Conservation (phyloP, 2,797 vertebrate genomes). For the Gymnothorax reevesii region DNA sequence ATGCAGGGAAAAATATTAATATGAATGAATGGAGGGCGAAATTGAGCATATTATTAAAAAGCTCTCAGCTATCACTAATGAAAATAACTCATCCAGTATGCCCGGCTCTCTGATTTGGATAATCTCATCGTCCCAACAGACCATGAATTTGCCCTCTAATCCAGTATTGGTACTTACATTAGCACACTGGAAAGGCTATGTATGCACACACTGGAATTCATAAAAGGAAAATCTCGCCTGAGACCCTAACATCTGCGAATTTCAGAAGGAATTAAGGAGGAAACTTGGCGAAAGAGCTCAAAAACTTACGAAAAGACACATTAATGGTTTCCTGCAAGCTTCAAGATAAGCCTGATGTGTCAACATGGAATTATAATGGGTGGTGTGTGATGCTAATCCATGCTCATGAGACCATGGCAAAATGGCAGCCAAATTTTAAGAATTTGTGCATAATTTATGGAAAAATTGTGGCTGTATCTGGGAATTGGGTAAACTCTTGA, state of each 20-base stretch:
- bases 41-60: constrained; percentile 41
- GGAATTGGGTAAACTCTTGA: not conserved
- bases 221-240: constrained; percentile 21
- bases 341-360: not conserved
- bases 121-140: constrained; percentile 37
- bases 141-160: constrained; percentile 30
- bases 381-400: not conserved
- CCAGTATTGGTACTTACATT: constrained; percentile 31
- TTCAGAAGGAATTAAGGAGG: constrained; percentile 19
- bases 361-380: not conserved
- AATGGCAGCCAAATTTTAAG: not conserved
- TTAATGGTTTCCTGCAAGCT: not conserved
- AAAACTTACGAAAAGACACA: not conserved
- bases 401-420: not conserved
- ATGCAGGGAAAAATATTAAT: not conserved
- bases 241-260: constrained; percentile 30
- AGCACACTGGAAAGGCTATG: constrained; percentile 28
- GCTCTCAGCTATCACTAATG: constrained; percentile 28
- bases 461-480: not conserved
- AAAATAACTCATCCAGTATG: constrained; percentile 29
- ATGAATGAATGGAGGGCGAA: constrained; percentile 29
- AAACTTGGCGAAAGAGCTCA: not conserved
- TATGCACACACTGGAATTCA: constrained; percentile 31
- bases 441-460: not conserved
- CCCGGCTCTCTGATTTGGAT: constrained; percentile 25